These are phyloP conservation scores for Halichondria panicea DNA, from an alignment of 37 sponge, comb jelly and placozoan species.

Conservation along the genomic window DNA sequence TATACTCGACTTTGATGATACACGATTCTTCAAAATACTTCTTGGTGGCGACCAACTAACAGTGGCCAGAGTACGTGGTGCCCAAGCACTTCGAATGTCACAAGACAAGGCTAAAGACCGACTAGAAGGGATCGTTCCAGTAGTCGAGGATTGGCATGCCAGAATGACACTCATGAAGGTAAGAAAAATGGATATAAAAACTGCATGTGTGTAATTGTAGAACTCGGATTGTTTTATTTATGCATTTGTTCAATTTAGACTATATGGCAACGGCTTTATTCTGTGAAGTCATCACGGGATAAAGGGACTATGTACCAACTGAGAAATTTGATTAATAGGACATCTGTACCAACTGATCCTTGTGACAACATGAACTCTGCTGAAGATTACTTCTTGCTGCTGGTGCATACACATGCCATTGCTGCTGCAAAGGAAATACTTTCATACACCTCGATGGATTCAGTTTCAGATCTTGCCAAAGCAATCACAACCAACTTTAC, in stretches of 20 bases:
- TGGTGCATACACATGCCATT: slow-evolving; percentile 29
- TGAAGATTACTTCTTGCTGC: slow-evolving; percentile 28
- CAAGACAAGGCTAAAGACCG: background rate
- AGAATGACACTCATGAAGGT: slow-evolving; percentile 3
- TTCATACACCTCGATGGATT: too few species aligned
- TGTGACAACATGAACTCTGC: slow-evolving; percentile 28
- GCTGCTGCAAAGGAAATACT: slow-evolving; percentile 27
- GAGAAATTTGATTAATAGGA: slow-evolving; percentile 21
- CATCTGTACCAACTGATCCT: slow-evolving; percentile 15
- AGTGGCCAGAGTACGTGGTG: slow-evolving; percentile 11
- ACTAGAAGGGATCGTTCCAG: slow-evolving; percentile 18
- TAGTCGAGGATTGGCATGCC: slow-evolving; percentile 41
- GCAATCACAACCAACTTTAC: too few species aligned
- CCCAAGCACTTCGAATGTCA: slow-evolving; percentile 1
- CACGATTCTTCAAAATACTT: slow-evolving; percentile 4
- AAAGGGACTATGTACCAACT: slow-evolving; percentile 44
- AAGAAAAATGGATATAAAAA: too few species aligned
- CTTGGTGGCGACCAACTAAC: slow-evolving; percentile 34
- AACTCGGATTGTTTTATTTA: slow-evolving; percentile 2
- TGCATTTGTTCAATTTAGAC: too few species aligned
- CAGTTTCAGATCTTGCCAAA: too few species aligned
- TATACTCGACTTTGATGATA: background rate
- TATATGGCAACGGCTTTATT: slow-evolving; percentile 29
- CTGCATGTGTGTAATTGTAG: too few species aligned
- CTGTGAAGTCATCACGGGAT: slow-evolving; percentile 7